Conservation (phyloP, 1,140 invertebrate species). For the Papilio xuthus region DNA sequence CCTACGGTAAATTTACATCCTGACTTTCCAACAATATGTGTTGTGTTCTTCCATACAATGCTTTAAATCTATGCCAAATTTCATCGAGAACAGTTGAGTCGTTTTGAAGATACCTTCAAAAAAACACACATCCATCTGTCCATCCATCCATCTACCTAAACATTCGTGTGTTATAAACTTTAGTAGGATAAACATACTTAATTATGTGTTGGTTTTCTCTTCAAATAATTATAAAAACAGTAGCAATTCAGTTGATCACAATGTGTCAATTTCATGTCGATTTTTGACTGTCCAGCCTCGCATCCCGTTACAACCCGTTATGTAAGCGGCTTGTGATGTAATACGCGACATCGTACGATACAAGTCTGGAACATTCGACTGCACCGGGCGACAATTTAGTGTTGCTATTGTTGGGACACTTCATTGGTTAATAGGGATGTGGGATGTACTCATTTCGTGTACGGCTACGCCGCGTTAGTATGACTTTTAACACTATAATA, state of each 20-base stretch:
- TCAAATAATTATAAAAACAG: background rate
- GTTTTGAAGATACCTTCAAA: no score
- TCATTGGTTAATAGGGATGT: constrained; percentile 53
- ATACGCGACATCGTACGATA: constrained; percentile 43
- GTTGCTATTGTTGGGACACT: constrained; percentile 40
- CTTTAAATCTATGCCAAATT: no score
- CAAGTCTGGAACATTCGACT: constrained; percentile 44
- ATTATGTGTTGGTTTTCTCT: background rate
- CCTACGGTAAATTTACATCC: no score
- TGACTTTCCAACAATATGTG: no score
- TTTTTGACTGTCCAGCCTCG: background rate
- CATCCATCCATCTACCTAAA: no score
- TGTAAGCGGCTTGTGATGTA: constrained; percentile 34
- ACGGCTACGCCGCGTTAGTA: no score
- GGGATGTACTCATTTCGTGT: constrained; percentile 36
- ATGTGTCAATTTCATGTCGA: background rate
- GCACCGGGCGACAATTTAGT: constrained; percentile 39
- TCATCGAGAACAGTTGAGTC: no score
- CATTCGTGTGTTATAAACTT: no score
- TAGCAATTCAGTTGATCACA: background rate
- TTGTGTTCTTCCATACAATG: no score
- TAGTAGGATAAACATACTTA: no score
- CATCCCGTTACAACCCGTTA: constrained; percentile 8
- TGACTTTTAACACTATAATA: no score
- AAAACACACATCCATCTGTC: no score